Conservation (phyloP, 2,113 vertebrate species). For the Sula dactylatra region DNA sequence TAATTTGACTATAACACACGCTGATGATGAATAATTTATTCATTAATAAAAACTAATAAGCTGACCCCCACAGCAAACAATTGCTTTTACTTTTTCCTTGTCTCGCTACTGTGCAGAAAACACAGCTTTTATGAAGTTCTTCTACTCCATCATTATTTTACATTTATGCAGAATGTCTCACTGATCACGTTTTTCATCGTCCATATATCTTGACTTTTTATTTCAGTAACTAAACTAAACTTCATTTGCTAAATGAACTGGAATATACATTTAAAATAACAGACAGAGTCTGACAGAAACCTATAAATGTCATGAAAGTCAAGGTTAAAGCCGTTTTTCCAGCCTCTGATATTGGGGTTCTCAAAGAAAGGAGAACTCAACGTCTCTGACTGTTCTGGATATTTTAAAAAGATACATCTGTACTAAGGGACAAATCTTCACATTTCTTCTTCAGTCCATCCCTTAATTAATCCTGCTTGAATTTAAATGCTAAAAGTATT, state of each 20-base stretch:
- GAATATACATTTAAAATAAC: neutral
- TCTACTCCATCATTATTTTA: neutral
- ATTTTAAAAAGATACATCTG: neutral
- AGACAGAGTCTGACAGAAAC: neutral
- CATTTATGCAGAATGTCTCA: neutral
- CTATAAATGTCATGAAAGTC: neutral
- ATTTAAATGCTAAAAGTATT: neutral
- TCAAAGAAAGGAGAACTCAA: neutral
- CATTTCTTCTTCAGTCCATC: neutral
- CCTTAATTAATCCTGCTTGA: neutral
- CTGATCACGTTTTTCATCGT: neutral
- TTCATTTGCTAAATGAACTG: neutral
- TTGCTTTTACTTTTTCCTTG: neutral
- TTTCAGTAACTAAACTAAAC: neutral
- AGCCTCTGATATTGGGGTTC: neutral
- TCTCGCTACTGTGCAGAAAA: neutral
- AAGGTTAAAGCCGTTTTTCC: neutral
- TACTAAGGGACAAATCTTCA: neutral
- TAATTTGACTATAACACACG: neutral
- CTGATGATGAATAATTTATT: neutral
- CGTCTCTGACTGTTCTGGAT: neutral
- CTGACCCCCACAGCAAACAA: neutral
- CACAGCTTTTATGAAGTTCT: neutral
- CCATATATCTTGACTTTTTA: neutral
- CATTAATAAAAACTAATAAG: neutral